phyloP scores from a whole-genome alignment of 1,140 invertebrate genomes.

The Neodiprion pinetum region DNA sequence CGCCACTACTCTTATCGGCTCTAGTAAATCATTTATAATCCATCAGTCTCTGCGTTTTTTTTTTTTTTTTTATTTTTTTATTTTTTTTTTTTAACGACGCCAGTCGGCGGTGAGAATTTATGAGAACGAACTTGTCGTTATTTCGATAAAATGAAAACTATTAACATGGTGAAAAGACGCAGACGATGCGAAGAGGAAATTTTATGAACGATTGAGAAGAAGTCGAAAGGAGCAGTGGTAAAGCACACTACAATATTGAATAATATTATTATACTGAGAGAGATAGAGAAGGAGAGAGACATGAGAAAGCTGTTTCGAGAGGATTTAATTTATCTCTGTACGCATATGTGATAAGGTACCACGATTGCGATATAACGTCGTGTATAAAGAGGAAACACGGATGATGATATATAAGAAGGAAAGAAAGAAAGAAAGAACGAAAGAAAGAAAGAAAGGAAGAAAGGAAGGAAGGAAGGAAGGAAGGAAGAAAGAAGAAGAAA shows the following conservation, averaged over 20 bases:
- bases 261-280: conserved; percentile 37
- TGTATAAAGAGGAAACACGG: not conserved
- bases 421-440: not conserved
- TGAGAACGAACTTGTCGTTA: not conserved
- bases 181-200: too few species aligned
- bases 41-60: not conserved
- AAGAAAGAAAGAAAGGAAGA: too few species aligned
- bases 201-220: too few species aligned
- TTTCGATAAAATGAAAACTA: not conserved
- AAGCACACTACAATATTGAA: conserved; percentile 28
- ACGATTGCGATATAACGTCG: conserved; percentile 7
- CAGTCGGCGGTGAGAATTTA: not conserved
- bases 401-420: not conserved
- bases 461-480: conserved; percentile 13
- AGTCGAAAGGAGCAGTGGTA: conserved; percentile 24
- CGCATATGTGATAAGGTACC: conserved; percentile 21
- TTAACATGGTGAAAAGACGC: too few species aligned
- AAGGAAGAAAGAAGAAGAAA: not conserved
- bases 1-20: conserved; percentile 25
- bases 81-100: not conserved
- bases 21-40: not conserved
- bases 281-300: conserved; percentile 23
- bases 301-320: conserved; percentile 10
- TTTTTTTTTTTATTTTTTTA: not conserved
- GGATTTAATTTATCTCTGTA: conserved; percentile 16